A percentile compares a stretch with the other conserved stretches of the same genome.
Evolutionary conservation across 2,113 vertebrate species (phyloP).

Genomic region (Dascyllus trimaculatus): DNA sequence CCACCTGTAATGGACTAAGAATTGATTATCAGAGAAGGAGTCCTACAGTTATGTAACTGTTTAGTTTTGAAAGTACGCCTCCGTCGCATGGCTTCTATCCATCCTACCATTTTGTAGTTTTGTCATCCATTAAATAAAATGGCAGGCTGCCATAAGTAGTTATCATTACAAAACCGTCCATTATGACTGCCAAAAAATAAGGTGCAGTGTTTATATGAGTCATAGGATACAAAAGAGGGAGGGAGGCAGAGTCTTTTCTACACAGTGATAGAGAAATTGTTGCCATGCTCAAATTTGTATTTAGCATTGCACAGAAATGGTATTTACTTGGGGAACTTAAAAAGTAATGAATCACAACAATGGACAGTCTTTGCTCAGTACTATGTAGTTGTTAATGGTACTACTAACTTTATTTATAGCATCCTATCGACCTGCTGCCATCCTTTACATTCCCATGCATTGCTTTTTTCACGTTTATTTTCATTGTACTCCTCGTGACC

Average conservation of each 20-base stretch:
- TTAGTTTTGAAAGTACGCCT: constrained; percentile 43
- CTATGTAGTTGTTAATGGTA: constrained; percentile 29
- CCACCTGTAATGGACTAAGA: constrained; percentile 22
- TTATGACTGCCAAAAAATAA: constrained; percentile 61
- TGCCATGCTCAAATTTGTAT: constrained; percentile 38
- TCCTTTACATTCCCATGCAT: constrained; percentile 7
- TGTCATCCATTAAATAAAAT: constrained; percentile 51
- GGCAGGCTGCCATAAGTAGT: constrained; percentile 46
- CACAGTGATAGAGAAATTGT: constrained; percentile 3
- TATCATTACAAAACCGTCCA: constrained; percentile 53
- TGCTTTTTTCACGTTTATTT: constrained; percentile 15
- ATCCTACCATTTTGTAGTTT: constrained; percentile 35
- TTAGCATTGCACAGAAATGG: constrained; percentile 5
- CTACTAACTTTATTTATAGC: constrained; percentile 24
- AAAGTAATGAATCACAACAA: constrained; percentile 21
- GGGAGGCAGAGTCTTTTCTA: constrained; percentile 29
- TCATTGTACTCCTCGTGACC: neutral
- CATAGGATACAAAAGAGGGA: constrained; percentile 42
- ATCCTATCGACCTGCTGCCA: constrained; percentile 34
- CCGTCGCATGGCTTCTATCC: constrained; percentile 45
- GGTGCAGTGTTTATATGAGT: constrained; percentile 60
- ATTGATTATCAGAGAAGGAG: constrained; percentile 26
- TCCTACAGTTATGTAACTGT: constrained; percentile 38
- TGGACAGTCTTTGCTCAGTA: constrained; percentile 75
- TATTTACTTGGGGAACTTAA: constrained; percentile 11